These are phyloP conservation scores for Leptosomus discolor DNA, from an alignment of 2,113 vertebrate species.

Conservation along the genomic window DNA sequence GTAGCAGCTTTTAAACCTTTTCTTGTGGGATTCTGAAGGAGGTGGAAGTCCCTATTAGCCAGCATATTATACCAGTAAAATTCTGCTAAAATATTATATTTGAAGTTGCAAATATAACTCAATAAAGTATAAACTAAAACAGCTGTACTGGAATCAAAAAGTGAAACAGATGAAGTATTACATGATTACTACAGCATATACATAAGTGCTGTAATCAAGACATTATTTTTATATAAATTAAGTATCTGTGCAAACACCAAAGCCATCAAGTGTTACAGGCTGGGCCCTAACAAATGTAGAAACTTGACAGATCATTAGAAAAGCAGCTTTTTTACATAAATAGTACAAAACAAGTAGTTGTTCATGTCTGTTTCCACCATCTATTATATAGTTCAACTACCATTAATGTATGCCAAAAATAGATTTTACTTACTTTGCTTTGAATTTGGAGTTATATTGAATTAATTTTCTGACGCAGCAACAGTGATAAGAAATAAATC, in stretches of 20 bases:
- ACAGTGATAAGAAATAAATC: background rate
- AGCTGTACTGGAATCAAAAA: background rate
- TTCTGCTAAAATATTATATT: conserved; percentile 1
- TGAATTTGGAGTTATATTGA: background rate
- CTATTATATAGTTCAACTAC: background rate
- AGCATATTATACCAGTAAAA: background rate
- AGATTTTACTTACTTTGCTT: conserved; percentile 32
- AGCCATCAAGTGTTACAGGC: background rate
- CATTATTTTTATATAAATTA: background rate
- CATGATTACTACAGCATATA: background rate
- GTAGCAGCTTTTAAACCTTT: conserved; percentile 20
- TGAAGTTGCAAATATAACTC: background rate
- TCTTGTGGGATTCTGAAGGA: background rate
- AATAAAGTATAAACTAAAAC: background rate
- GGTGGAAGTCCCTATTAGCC: background rate
- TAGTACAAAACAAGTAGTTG: background rate
- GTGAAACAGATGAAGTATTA: background rate
- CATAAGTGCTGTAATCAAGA: background rate
- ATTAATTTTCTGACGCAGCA: background rate
- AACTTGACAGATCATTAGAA: background rate
- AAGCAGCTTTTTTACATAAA: conserved; percentile 1
- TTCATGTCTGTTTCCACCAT: background rate
- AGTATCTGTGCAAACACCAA: background rate
- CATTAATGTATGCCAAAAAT: background rate
- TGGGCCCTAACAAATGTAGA: background rate